Conservation (phyloP, 2,888 invertebrate genomes). For the Zhuqinia jingwanae region DNA sequence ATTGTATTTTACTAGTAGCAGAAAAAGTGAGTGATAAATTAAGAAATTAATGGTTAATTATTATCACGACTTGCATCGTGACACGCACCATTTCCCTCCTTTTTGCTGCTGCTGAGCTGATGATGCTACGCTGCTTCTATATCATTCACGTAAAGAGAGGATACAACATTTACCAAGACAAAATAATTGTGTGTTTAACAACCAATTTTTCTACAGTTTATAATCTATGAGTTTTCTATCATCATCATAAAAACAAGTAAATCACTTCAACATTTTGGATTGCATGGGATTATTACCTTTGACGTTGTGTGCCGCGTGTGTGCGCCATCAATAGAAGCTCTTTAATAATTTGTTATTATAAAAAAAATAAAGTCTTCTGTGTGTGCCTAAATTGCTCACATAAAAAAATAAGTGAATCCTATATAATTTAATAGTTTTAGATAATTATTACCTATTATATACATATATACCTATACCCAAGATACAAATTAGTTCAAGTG, state of each 20-base stretch:
- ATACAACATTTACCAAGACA: conserved; percentile 13
- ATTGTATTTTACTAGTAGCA: conserved; percentile 24
- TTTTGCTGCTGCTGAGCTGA: not conserved
- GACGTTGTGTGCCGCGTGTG: not conserved
- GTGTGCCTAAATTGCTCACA: conserved; percentile 36
- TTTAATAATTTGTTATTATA: conserved; percentile 2
- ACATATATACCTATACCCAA: conserved; percentile 3
- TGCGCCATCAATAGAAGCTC: not conserved
- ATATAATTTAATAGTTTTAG: not conserved
- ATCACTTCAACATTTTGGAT: conserved; percentile 10
- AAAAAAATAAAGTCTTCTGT: conserved; percentile 17
- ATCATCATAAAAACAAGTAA: not conserved
- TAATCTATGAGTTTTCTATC: too few relatives aligned
- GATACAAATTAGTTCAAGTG: too few relatives aligned
- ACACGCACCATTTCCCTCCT: conserved; percentile 56
- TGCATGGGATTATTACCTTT: not conserved
- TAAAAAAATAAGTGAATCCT: conserved; percentile 28
- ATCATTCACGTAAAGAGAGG: too few relatives aligned
- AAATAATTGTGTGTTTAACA: conserved; percentile 55
- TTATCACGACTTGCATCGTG: conserved; percentile 56
- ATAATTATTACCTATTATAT: not conserved
- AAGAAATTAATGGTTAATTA: conserved; percentile 63
- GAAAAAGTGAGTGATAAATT: conserved; percentile 48
- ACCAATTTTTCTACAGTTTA: conserved; percentile 42
- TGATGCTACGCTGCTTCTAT: not conserved